Base-by-base conservation (phyloP, 2,797 vertebrate species). In the Menidia menidia region DNA sequence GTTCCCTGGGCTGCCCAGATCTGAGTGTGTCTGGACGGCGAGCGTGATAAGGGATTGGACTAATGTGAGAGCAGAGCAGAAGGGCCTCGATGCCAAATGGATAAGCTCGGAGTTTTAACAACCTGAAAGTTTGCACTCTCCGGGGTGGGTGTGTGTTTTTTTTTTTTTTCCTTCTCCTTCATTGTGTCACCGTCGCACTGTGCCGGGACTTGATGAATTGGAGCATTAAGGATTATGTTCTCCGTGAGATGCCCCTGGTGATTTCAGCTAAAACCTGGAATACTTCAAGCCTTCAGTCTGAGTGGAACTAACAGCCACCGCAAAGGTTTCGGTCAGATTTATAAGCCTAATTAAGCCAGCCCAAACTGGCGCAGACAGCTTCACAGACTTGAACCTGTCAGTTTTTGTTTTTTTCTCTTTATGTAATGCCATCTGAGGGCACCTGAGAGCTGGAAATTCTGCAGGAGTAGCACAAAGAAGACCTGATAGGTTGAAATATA, bases 41-140 rank as follows among this genome's bases (percentile, higher is more conserved):
- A 79, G 80, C 73, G 81, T 44, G 87, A 89, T 88, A 89, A 90
- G 87, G 79, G 87, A 86, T 83, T 86, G 82, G 64, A 83, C 85
- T 87, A 88, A 92, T 89, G 85, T 87, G 71, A 87, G 86, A 81
- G 76, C 83, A 87, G 81, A 80, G 87, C 73, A 83, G 80, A 84
- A 81, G 67, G 80, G 75, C 82, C 83, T 83, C 71, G 85, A 88
- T 89, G 80, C 81, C 87, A 88, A 87, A 85, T 81, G 79, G 89
- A 87, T 88, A 88, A 90, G 72, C 83, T 72, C 57, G 55, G 87
- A 87, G 69, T 86, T 90, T 87, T 82, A 87, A 89, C 85, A 87
- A 86, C 72, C 74, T 78, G 57, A 84, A 88, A 84, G 85, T 89
- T 84, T 82, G 77, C 78, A 60, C 71, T 84, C 68, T 79, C 53